Evolutionary conservation across 92 coral and sea anemone species (phyloP).

Genomic region (Phymanthus crucifer): DNA sequence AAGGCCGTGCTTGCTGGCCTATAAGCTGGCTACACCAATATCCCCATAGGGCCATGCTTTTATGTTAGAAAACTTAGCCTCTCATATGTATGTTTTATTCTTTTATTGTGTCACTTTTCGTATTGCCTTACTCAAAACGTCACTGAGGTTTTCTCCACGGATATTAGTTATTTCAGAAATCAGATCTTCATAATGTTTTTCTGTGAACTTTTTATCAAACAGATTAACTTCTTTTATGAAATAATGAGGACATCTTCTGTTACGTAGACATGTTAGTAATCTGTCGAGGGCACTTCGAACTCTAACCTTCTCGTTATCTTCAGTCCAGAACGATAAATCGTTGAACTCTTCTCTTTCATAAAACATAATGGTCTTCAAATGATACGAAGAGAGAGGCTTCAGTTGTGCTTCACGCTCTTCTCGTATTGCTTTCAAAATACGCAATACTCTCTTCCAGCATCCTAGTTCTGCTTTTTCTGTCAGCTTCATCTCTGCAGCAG

Average conservation of each 20-base stretch:
- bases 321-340: slow-evolving; percentile 38
- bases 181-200: background rate
- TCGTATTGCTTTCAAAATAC: slow-evolving; percentile 65
- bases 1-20: too few species aligned
- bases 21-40: too few species aligned
- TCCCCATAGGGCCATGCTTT: too few species aligned
- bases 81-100: too few species aligned
- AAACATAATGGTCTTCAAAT: slow-evolving; percentile 70
- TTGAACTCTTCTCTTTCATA: slow-evolving; percentile 73
- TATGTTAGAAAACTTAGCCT: too few species aligned
- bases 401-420: slow-evolving; percentile 33
- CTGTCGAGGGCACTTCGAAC: slow-evolving; percentile 53
- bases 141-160: background rate
- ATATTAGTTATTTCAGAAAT: background rate
- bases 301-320: slow-evolving; percentile 25
- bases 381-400: slow-evolving; percentile 67
- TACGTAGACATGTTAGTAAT: slow-evolving; percentile 40
- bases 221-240: slow-evolving; percentile 61
- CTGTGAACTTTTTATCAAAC: slow-evolving; percentile 21
- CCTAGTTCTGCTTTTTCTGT: slow-evolving; percentile 3
- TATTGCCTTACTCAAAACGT: too few species aligned
- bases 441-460: slow-evolving; percentile 64
- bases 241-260: slow-evolving; percentile 60
- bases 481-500: slow-evolving; percentile 71
- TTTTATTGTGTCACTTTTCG: too few species aligned